phyloP scores from a whole-genome alignment of 2,888 invertebrate genomes.

The Heliconius charithonia region DNA sequence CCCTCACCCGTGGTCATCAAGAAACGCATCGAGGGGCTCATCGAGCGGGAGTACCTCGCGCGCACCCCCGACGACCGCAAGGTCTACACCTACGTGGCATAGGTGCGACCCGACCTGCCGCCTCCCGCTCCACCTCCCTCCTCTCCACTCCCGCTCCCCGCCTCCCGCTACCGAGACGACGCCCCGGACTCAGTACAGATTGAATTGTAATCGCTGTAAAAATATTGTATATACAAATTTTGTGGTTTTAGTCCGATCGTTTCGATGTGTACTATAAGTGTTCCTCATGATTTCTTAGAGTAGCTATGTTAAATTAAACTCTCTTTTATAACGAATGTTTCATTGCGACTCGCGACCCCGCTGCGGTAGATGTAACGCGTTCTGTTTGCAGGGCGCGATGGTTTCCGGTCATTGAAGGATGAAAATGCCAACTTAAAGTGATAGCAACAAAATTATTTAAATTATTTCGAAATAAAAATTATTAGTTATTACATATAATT shows the following conservation, averaged over 20 bases:
- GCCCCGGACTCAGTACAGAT: constrained; percentile 46
- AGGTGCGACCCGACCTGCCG: constrained; percentile 64
- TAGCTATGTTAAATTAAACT: constrained; percentile 76
- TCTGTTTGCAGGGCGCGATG: constrained; percentile 77
- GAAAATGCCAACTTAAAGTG: constrained; percentile 76
- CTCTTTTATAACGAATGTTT: constrained; percentile 70
- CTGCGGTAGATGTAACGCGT: constrained; percentile 51
- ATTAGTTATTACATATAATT: constrained; percentile 72
- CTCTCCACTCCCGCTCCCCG: not conserved
- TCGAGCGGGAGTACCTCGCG: constrained; percentile 99
- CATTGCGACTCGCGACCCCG: constrained; percentile 46
- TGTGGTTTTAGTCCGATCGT: constrained; percentile 68
- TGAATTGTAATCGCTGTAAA: constrained; percentile 55
- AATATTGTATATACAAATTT: constrained; percentile 71
- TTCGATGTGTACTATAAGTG: constrained; percentile 73
- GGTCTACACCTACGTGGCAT: constrained; percentile 98
- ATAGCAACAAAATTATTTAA: constrained; percentile 80
- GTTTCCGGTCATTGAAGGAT: constrained; percentile 67
- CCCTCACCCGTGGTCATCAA: constrained; percentile 99
- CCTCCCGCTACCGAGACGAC: constrained; percentile 28
- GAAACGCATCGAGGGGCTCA: constrained; percentile 99
- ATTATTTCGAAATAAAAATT: constrained; percentile 81
- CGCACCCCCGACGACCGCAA: constrained; percentile 98
- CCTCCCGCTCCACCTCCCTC: not conserved
- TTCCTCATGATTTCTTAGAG: constrained; percentile 70